Percentiles rank a stretch among this genome's conserved stretches.
These are phyloP conservation scores for Heliothis peltigera DNA, from an alignment of 2,888 invertebrate species.

Conservation along the genomic window DNA sequence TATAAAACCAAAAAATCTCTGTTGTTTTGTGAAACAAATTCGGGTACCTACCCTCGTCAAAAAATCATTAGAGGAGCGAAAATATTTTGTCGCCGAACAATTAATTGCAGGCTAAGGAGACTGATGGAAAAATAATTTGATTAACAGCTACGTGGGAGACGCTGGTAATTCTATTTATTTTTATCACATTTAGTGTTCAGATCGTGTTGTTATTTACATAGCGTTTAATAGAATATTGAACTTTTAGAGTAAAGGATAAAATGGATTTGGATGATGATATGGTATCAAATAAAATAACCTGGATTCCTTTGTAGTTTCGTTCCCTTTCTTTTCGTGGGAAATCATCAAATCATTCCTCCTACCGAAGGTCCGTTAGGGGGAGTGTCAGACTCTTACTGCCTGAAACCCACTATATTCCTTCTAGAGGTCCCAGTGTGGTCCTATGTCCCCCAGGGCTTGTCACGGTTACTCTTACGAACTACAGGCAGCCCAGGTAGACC, in stretches of 20 bases:
- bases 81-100: constrained; percentile 82
- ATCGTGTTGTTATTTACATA: constrained; percentile 15
- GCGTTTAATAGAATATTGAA: constrained; percentile 9
- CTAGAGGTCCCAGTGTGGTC: no score
- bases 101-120: constrained; percentile 52
- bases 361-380: no score
- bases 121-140: constrained; percentile 59
- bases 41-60: constrained; percentile 84
- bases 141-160: constrained; percentile 40
- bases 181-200: constrained; percentile 17
- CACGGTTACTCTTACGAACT: no score
- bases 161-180: constrained; percentile 29
- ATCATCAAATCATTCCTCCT: no score
- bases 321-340: no score
- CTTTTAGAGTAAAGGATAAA: not conserved
- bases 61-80: constrained; percentile 80
- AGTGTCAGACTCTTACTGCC: no score
- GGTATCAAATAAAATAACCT: no score
- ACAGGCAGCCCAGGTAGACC: no score
- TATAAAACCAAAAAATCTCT: no score
- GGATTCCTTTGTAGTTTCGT: no score
- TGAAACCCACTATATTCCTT: no score
- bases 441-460: no score
- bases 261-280: not conserved
- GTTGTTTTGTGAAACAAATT: constrained; percentile 69